Conservation (phyloP, 1,140 invertebrate species). For the Bombus superbus region DNA sequence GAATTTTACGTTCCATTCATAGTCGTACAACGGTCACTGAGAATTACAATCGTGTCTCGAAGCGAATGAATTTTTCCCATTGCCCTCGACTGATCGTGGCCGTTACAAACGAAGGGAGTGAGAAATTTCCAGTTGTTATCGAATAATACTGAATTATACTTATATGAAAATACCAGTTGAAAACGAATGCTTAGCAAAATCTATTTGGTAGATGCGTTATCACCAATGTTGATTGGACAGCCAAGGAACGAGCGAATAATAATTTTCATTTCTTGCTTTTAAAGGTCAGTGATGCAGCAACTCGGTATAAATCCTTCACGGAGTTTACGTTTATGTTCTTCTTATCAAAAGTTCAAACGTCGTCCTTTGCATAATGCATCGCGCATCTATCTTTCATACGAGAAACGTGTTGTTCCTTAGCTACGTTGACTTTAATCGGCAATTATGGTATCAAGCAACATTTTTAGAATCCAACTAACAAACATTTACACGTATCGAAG, state of each 20-base stretch:
- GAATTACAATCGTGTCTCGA: background rate
- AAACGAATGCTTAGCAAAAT: background rate
- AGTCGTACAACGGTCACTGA: background rate
- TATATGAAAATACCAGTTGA: no score
- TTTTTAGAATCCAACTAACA: background rate
- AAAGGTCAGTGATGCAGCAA: conserved; percentile 62
- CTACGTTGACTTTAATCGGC: conserved; percentile 39
- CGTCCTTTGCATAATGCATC: conserved; percentile 71
- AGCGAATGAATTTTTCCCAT: conserved; percentile 24
- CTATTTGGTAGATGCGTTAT: background rate
- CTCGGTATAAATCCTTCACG: conserved; percentile 49
- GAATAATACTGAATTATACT: background rate
- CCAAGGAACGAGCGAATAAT: background rate
- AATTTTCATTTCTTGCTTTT: conserved; percentile 51
- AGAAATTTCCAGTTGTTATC: no score
- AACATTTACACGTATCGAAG: background rate
- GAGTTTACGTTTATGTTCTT: conserved; percentile 59
- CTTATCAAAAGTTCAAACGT: conserved; percentile 77
- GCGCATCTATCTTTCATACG: conserved; percentile 59
- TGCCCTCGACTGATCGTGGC: background rate
- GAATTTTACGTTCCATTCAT: conserved; percentile 4
- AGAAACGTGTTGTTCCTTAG: conserved; percentile 1
- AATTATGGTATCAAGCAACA: conserved; percentile 3
- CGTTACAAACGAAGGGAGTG: background rate
- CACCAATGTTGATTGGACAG: no score